Evolutionary conservation across 2,888 invertebrate genomes (phyloP).

Genomic region (Ferrisia virgata): DNA sequence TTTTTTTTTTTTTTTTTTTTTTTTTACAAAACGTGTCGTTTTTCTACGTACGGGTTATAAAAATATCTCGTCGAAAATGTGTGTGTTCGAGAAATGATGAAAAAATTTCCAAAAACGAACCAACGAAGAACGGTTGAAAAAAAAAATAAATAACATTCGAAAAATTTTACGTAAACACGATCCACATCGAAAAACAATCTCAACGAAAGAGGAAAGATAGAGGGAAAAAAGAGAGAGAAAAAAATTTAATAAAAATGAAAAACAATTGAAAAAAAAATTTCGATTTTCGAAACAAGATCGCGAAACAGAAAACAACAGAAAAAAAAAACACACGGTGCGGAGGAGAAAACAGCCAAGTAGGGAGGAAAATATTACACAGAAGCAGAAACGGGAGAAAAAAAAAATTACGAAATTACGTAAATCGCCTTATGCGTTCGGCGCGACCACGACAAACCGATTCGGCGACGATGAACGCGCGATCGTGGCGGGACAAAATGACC

Average conservation of each 20-base stretch:
- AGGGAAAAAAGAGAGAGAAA: too few species aligned
- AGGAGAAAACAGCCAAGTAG: neutral
- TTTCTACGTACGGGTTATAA: too few species aligned
- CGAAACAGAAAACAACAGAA: too few species aligned
- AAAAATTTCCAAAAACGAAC: neutral
- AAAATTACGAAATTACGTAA: conserved; percentile 29
- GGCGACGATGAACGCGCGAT: conserved; percentile 36
- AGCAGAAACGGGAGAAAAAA: neutral
- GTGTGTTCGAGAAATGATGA: neutral
- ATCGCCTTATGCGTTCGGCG: conserved; percentile 14
- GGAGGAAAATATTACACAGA: neutral
- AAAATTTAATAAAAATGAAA: neutral
- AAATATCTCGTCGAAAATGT: too few species aligned
- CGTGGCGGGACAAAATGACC: conserved; percentile 46
- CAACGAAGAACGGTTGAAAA: too few species aligned
- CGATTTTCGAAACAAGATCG: neutral
- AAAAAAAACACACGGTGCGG: too few species aligned
- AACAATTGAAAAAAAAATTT: neutral
- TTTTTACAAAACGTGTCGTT: too few species aligned
- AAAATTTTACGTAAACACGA: neutral
- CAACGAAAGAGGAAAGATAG: too few species aligned
- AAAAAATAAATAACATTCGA: too few species aligned
- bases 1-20: too few species aligned
- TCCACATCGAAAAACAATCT: neutral
- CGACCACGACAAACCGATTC: conserved; percentile 29